Evolutionary conservation across 2,113 vertebrate genomes (phyloP).

Genomic region (Pao palembangensis): DNA sequence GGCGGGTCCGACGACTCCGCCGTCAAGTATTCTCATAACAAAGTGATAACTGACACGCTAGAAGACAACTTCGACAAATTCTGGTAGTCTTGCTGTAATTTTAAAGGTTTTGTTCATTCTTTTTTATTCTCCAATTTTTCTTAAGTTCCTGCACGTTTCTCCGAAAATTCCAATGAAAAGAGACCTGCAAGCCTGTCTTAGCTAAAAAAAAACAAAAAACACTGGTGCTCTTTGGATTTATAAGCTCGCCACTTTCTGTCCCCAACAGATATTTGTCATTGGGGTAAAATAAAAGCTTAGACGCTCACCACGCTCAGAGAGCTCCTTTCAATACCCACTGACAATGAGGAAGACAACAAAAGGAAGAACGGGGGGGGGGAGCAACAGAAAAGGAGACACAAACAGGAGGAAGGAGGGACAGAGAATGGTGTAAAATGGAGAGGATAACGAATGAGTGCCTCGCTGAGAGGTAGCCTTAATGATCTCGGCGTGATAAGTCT

Average conservation of each 20-base stretch:
- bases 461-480: conserved; percentile 64
- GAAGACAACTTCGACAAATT: no score
- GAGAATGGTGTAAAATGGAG: conserved; percentile 65
- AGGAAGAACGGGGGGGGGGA: conserved; percentile 28
- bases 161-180: conserved; percentile 24
- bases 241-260: conserved; percentile 23
- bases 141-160: not conserved
- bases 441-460: conserved; percentile 61
- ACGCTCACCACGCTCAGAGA: conserved; percentile 52
- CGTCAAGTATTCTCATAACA: no score
- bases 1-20: no score
- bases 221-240: conserved; percentile 35
- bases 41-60: no score
- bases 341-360: conserved; percentile 60
- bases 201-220: not conserved
- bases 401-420: conserved; percentile 41
- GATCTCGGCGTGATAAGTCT: conserved; percentile 68
- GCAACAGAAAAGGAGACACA: conserved; percentile 23
- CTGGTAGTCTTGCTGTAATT: no score
- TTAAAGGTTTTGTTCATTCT: no score
- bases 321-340: conserved; percentile 61
- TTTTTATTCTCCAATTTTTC: no score
- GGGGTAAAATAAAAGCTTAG: conserved; percentile 59
- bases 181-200: no score
- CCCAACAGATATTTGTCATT: conserved; percentile 60